Conservation (phyloP, 2,797 vertebrate species). For the Chaetophractus vellerosus region DNA sequence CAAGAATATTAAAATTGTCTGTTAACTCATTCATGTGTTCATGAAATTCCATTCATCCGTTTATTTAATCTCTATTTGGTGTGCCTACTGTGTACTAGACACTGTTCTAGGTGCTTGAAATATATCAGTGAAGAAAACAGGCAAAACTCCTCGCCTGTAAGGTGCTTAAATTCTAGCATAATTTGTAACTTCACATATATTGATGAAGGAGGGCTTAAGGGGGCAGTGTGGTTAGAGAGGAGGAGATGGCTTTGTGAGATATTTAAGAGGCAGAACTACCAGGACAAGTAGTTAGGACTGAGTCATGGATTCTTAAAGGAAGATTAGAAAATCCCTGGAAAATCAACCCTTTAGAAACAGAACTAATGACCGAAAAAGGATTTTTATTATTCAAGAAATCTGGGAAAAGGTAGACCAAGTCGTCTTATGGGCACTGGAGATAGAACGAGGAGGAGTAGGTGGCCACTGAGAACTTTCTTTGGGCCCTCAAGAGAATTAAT, state of each 20-base stretch:
- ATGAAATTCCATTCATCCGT: not conserved
- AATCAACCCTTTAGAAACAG: not conserved
- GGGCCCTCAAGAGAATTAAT: not conserved
- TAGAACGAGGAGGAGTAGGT: not conserved
- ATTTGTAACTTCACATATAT: not conserved
- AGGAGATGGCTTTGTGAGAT: not conserved
- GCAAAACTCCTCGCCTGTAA: not conserved
- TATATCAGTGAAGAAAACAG: conserved; percentile 12
- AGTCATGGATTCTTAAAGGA: conserved; percentile 21
- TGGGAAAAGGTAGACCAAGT: not conserved
- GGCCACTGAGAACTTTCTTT: not conserved
- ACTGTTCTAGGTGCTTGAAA: not conserved
- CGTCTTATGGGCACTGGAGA: not conserved
- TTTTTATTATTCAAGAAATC: not conserved
- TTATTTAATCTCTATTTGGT: not conserved
- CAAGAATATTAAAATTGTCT: not conserved
- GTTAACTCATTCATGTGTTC: not conserved
- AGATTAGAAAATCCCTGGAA: not conserved
- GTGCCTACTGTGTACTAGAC: not conserved
- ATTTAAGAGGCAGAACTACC: not conserved
- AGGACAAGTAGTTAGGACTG: not conserved
- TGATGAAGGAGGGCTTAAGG: not conserved
- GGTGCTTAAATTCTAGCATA: not conserved
- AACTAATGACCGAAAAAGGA: conserved; percentile 5
- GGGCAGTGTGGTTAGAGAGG: not conserved